A percentile compares a stretch with the other conserved stretches of the same genome.
phyloP scores from a whole-genome alignment of 1,140 invertebrate species.

The Muscidifurax raptorellus region DNA sequence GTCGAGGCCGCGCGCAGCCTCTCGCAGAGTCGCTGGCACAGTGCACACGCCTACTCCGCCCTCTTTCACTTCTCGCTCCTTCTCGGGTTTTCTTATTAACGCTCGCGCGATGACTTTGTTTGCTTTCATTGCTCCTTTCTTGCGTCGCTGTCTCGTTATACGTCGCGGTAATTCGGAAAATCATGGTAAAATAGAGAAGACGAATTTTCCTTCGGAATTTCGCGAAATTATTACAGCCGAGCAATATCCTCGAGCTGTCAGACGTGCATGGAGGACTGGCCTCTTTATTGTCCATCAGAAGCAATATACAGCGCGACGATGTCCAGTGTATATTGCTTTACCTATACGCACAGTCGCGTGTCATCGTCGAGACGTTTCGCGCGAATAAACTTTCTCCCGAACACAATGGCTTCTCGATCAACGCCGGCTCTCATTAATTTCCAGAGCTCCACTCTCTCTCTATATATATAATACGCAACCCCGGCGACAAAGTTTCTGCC shows the following conservation, averaged over 20 bases:
- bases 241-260: conserved; percentile 61
- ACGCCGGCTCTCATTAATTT: background rate
- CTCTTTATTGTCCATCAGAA: conserved; percentile 70
- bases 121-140: conserved; percentile 32
- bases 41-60: background rate
- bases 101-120: conserved; percentile 5
- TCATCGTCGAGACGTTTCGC: background rate
- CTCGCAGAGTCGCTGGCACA: too few relatives aligned
- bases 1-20: conserved; percentile 43
- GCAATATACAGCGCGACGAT: conserved; percentile 59
- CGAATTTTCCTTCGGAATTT: background rate
- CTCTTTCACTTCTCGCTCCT: background rate
- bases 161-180: background rate
- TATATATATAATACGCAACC: background rate
- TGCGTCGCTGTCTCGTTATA: background rate
- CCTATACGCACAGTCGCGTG: too few relatives aligned
- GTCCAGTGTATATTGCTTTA: too few relatives aligned
- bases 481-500: background rate
- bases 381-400: background rate
- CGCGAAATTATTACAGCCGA: conserved; percentile 60
- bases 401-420: conserved; percentile 2
- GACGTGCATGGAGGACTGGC: too few relatives aligned
- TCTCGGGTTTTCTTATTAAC: conserved; percentile 4
- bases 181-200: background rate
- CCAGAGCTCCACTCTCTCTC: background rate